Conservation (phyloP, 2,113 vertebrate species). For the Psilopogon haemacephalus region DNA sequence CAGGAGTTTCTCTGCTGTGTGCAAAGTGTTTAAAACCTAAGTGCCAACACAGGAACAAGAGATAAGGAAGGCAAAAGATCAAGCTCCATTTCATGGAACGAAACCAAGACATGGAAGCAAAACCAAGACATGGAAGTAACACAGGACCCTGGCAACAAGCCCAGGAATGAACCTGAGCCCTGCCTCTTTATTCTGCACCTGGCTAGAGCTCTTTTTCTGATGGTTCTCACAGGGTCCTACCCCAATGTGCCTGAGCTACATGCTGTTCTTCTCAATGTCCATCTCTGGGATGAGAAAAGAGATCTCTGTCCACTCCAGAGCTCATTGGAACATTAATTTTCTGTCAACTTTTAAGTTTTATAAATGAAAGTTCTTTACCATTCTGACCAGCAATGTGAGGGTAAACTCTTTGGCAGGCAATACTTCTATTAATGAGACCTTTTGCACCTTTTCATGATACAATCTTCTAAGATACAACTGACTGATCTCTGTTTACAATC, state of each 20-base stretch:
- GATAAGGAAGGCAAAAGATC: neutral
- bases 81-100: neutral
- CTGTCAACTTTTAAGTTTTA: neutral
- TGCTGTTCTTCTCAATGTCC: neutral
- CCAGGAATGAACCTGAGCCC: neutral
- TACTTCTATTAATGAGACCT: neutral
- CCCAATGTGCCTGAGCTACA: neutral
- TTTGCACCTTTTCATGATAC: neutral
- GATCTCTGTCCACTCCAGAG: neutral
- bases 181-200: neutral
- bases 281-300: neutral
- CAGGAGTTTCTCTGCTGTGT: neutral
- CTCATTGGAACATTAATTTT: neutral
- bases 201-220: neutral
- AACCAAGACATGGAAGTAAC: neutral
- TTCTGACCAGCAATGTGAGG: neutral
- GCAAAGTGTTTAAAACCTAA: neutral
- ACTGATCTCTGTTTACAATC: neutral
- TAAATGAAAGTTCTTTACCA: neutral
- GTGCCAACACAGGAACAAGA: neutral
- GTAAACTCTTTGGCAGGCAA: neutral
- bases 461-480: neutral
- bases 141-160: neutral
- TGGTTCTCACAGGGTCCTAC: neutral
- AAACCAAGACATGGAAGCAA: neutral